Conservation (phyloP, 2,888 invertebrate species). For the Chrysomela aeneicollis region DNA sequence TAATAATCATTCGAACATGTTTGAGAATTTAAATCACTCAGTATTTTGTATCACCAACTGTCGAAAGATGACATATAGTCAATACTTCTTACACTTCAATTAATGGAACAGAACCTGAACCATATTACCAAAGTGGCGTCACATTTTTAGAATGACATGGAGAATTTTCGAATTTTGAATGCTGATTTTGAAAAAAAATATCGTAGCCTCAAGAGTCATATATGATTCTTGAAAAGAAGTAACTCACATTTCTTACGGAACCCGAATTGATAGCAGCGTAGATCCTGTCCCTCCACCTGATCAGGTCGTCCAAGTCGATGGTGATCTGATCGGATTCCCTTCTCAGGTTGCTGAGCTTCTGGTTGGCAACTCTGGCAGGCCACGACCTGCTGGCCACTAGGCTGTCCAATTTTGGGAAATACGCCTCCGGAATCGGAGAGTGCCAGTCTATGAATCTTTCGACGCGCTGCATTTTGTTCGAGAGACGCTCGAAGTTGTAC, state of each 20-base stretch:
- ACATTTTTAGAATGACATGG: too few relatives aligned
- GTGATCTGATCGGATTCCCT: constrained; percentile 73
- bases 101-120: too few relatives aligned
- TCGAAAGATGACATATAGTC: too few relatives aligned
- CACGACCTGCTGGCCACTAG: constrained; percentile 78
- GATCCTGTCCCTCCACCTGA: constrained; percentile 79
- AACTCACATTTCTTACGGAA: constrained; percentile 65
- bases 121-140: too few relatives aligned
- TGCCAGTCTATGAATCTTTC: constrained; percentile 71
- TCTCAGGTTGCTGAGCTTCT: constrained; percentile 69
- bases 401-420: constrained; percentile 86
- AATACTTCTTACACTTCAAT: too few relatives aligned
- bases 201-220: too few relatives aligned
- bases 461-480: constrained; percentile 73
- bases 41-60: too few relatives aligned
- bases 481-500: constrained; percentile 80
- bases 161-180: too few relatives aligned
- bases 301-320: constrained; percentile 74
- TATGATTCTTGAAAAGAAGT: background rate
- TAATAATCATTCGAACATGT: too few relatives aligned
- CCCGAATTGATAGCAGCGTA: constrained; percentile 75
- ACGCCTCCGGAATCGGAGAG: constrained; percentile 78
- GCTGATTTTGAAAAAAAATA: too few relatives aligned
- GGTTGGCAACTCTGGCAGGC: constrained; percentile 73
- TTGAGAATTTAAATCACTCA: too few relatives aligned